phyloP scores from a whole-genome alignment of 2,113 vertebrate genomes.

The Clarias macrocephalus region DNA sequence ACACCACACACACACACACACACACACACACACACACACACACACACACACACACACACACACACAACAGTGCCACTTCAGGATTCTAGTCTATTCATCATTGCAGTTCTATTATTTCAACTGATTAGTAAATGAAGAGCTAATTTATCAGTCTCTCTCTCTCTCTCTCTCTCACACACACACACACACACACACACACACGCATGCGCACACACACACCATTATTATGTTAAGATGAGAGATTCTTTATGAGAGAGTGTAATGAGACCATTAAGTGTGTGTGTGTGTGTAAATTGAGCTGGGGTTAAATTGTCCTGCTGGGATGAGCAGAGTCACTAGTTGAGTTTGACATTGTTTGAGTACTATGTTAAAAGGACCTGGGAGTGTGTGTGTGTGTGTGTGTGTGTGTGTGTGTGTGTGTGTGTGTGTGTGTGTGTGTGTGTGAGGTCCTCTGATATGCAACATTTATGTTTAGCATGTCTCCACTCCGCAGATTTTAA shows the following conservation, averaged over 20 bases:
- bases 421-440: conserved; percentile 29
- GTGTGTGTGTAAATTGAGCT: background rate
- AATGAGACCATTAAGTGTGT: conserved; percentile 11
- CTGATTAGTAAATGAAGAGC: conserved; percentile 63
- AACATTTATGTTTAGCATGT: conserved; percentile 46
- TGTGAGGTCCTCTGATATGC: conserved; percentile 41
- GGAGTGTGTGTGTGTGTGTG: conserved; percentile 18
- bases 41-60: conserved; percentile 37
- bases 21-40: conserved; percentile 49
- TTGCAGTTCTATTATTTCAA: conserved; percentile 61
- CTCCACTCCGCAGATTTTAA: conserved; percentile 25
- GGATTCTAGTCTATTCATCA: conserved; percentile 58
- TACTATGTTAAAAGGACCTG: conserved; percentile 31
- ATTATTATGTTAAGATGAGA: background rate
- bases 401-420: conserved; percentile 32
- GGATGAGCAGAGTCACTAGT: conserved; percentile 7
- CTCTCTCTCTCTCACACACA: background rate
- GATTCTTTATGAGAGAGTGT: background rate
- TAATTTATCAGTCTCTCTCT: conserved; percentile 48
- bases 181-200: conserved; percentile 6
- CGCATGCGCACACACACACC: conserved; percentile 2
- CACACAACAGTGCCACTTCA: conserved; percentile 14
- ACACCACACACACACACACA: conserved; percentile 33
- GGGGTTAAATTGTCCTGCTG: conserved; percentile 2
- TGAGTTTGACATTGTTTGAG: conserved; percentile 32